Conservation (phyloP, 2,888 invertebrate genomes). For the Patella caerulea region DNA sequence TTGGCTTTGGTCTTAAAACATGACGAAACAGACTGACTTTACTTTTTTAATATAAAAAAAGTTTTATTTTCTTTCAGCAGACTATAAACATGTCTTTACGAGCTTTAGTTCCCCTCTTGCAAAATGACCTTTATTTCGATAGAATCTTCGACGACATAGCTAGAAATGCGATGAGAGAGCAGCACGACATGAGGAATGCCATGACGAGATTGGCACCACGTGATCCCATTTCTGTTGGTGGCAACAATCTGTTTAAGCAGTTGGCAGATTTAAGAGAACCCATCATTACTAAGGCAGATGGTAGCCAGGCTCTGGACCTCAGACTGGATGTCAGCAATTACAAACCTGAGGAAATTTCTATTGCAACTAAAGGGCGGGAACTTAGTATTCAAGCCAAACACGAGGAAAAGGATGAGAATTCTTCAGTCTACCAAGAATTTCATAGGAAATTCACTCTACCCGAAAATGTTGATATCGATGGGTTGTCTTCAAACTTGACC, state of each 20-base stretch:
- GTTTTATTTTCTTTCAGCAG: not conserved
- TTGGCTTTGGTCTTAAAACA: no score
- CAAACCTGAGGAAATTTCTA: conserved; percentile 94
- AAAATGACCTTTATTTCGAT: conserved; percentile 26
- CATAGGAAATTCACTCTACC: conserved; percentile 96
- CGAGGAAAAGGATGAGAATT: conserved; percentile 96
- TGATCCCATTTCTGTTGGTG: conserved; percentile 12
- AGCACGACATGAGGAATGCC: conserved; percentile 33
- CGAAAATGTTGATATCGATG: conserved; percentile 95
- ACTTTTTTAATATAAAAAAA: no score
- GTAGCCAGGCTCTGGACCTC: conserved; percentile 25
- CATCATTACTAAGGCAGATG: conserved; percentile 27
- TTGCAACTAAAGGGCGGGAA: conserved; percentile 98
- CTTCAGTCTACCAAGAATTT: conserved; percentile 97
- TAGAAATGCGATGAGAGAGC: conserved; percentile 24
- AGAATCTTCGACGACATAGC: conserved; percentile 29
- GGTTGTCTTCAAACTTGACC: conserved; percentile 93
- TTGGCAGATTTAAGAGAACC: conserved; percentile 25
- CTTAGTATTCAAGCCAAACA: conserved; percentile 93
- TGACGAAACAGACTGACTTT: no score
- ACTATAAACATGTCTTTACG: not conserved
- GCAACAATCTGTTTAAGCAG: conserved; percentile 17
- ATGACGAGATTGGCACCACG: conserved; percentile 27
- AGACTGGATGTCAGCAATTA: conserved; percentile 93
- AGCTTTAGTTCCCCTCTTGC: not conserved